Percentiles rank a stretch among this genome's conserved stretches.
These are phyloP conservation scores for Dinothrombium tinctorium DNA, from an alignment of 1,140 invertebrate genomes.

Conservation along the genomic window DNA sequence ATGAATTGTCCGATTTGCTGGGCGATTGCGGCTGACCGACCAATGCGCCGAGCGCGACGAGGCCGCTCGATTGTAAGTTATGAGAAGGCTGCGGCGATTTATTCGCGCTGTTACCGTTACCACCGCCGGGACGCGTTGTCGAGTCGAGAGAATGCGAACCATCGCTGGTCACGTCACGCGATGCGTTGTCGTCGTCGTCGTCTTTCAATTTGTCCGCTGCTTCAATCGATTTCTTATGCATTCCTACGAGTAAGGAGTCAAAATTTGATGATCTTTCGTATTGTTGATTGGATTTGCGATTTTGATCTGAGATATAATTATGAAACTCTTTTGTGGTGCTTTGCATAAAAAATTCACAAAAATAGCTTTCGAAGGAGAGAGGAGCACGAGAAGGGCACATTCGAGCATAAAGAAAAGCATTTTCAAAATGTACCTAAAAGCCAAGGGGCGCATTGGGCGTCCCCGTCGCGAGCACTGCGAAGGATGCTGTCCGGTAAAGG, in stretches of 20 bases:
- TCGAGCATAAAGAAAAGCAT: background rate
- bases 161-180: constrained; percentile 36
- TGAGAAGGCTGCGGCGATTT: background rate
- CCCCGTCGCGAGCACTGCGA: constrained; percentile 2
- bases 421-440: constrained; percentile 48
- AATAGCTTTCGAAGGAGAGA: background rate
- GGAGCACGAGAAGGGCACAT: background rate
- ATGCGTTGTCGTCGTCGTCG: constrained; percentile 13
- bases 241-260: constrained; percentile 35
- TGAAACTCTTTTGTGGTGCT: background rate
- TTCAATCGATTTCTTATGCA: constrained; percentile 95
- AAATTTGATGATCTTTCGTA: background rate
- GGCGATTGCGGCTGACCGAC: background rate
- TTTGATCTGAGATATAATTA: constrained; percentile 5
- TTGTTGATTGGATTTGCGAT: constrained; percentile 1
- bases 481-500: constrained; percentile 12
- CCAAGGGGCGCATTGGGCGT: constrained; percentile 83
- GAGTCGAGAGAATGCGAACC: constrained; percentile 29
- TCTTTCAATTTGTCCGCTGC: constrained; percentile 75
- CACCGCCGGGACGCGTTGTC: constrained; percentile 10
- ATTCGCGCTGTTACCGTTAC: background rate
- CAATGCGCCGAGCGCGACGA: background rate
- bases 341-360: background rate
- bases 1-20: background rate
- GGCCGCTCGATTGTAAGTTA: background rate